Base-by-base conservation (phyloP, 92 coral and sea anemone species). In the Pocillopora grandis region DNA sequence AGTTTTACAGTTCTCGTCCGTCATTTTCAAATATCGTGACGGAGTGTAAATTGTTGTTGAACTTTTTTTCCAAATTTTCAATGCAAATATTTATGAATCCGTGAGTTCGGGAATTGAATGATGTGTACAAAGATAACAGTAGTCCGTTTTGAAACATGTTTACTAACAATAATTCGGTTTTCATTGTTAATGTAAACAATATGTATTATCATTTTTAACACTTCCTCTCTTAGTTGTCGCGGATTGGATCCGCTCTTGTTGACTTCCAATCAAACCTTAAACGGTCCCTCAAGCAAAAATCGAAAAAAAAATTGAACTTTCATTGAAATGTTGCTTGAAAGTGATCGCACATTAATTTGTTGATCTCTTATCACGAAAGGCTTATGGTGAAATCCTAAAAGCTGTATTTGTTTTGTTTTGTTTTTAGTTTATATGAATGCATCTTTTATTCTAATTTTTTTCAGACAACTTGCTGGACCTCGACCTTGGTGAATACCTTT, bases 381-480 rank as follows among this genome's bases (percentile, higher is more conserved):
- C 68, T 76, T 17, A 61, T 59, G 23, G 48, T 36, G 42, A 71
- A 73, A 74, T 83, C 72, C 62, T 17, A 11, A 62, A 67, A 71
- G 86, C 69, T 61, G 79, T 23, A 81, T 57, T 83, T 75, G 64
- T 62, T 82, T 71, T 71, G 61, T 71, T 72, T 75, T 62, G 66
- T 60, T 58, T 63, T 13, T n/a, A 33, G 36, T 73, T 65, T 74
- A 72, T 72, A 83, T 75, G 61, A 64, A 75, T 49, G 72, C 61
- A 74, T 83, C 80, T 81, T 69, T 37, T 69, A 63, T 55, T 55
- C 63, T 3, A 2, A 3, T 42, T 49, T 63, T 74, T 76, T 72
- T 72, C 66, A 83, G 86, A 75, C 86, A 83, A 74, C 80, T 36
- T 83, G 27, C 52, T 83, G 64, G 86, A 83, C 63, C 80, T 83